Percentiles rank a stretch among this genome's conserved stretches.
Conservation (phyloP, 1,140 invertebrate species). For the Pseudomyrmex dendroicus region DNA sequence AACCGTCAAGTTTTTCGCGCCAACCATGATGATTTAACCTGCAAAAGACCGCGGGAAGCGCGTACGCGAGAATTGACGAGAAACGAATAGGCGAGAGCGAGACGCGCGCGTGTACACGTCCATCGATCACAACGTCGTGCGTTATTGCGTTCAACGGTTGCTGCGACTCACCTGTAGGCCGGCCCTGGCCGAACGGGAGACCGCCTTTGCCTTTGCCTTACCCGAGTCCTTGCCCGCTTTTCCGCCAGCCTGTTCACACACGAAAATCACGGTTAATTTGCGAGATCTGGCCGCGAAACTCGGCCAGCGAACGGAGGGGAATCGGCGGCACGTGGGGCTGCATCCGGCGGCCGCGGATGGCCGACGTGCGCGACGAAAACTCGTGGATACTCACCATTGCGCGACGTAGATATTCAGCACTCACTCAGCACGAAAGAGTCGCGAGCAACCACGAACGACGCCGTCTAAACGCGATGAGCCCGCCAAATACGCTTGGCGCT, state of each 20-base stretch:
- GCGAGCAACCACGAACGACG: conserved; percentile 77
- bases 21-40: conserved; percentile 79
- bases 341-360: conserved; percentile 73
- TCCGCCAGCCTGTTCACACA: conserved; percentile 93
- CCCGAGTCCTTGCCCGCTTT: conserved; percentile 99
- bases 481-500: conserved; percentile 83
- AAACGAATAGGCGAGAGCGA: background rate
- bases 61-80: background rate
- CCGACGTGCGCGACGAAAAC: conserved; percentile 79
- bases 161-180: conserved; percentile 95
- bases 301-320: conserved; percentile 77
- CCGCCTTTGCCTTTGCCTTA: conserved; percentile 99
- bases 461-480: conserved; percentile 80
- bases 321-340: conserved; percentile 64
- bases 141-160: background rate
- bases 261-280: conserved; percentile 84
- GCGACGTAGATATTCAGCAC: conserved; percentile 75
- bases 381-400: conserved; percentile 86
- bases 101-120: background rate
- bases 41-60: conserved; percentile 27
- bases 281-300: conserved; percentile 80
- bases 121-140: background rate
- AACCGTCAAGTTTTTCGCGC: conserved; percentile 76
- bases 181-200: conserved; percentile 98
- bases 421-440: conserved; percentile 75